These are phyloP conservation scores for Ptyas mucosa DNA, from an alignment of 2,113 vertebrate species.

Conservation along the genomic window DNA sequence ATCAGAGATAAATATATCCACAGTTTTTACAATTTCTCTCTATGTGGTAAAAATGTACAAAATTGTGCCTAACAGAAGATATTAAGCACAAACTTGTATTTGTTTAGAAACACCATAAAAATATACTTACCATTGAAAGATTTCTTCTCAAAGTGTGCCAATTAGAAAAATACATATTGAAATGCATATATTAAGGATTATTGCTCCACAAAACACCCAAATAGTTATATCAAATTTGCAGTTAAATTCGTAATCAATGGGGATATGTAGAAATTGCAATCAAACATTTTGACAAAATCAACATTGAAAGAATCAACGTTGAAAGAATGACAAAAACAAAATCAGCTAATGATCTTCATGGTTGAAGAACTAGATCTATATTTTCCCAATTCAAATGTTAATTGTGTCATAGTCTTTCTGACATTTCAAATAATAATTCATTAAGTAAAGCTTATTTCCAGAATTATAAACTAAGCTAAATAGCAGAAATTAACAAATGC, in stretches of 20 bases:
- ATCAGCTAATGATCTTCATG: background rate
- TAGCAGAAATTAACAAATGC: background rate
- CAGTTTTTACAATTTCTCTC: background rate
- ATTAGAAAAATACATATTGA: background rate
- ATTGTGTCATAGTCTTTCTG: background rate
- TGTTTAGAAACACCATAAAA: background rate
- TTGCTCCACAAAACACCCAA: background rate
- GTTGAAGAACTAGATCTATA: background rate
- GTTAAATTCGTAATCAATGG: background rate
- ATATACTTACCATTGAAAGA: background rate
- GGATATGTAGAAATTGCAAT: background rate
- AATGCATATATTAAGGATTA: background rate
- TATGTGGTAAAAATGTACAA: background rate
- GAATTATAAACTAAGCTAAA: background rate
- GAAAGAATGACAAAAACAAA: background rate
- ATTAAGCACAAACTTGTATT: background rate
- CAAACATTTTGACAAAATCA: background rate
- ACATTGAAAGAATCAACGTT: background rate
- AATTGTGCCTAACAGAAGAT: background rate
- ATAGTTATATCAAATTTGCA: background rate
- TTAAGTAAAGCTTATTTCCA: background rate
- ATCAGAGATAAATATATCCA: background rate
- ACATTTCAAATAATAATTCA: background rate
- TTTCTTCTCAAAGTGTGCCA: background rate
- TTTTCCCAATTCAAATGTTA: background rate